Percentiles rank a stretch among this genome's conserved stretches.
Conservation (phyloP, 1,140 invertebrate species). For the Scaptomyza hsui region DNA sequence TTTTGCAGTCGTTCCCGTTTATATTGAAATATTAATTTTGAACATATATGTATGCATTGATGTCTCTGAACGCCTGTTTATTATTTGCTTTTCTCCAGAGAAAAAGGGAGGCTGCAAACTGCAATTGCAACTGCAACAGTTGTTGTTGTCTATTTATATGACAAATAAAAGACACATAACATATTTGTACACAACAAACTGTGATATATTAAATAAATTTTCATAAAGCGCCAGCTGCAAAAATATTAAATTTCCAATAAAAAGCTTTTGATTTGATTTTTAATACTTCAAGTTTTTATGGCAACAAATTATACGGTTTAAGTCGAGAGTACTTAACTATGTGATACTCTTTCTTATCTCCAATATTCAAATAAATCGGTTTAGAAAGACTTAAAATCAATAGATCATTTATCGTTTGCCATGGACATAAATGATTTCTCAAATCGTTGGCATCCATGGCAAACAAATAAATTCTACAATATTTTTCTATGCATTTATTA, state of each 20-base stretch:
- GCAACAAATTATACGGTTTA: too few relatives aligned
- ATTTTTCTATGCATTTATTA: slow-evolving; percentile 61
- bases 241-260: neutral
- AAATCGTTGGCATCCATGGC: too few relatives aligned
- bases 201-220: slow-evolving; percentile 36
- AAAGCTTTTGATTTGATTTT: neutral
- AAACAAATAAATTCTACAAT: slow-evolving; percentile 44
- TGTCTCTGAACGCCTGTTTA: slow-evolving; percentile 39
- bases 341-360: too few relatives aligned
- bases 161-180: slow-evolving; percentile 13
- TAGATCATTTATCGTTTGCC: too few relatives aligned
- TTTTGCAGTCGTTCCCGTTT: slow-evolving; percentile 39
- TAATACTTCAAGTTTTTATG: too few relatives aligned
- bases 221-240: slow-evolving; percentile 35
- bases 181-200: slow-evolving; percentile 9
- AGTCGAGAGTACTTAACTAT: too few relatives aligned
- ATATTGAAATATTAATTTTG: slow-evolving; percentile 75
- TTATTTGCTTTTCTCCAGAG: slow-evolving; percentile 54
- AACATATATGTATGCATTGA: slow-evolving; percentile 2
- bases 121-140: slow-evolving; percentile 16
- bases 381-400: too few relatives aligned
- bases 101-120: slow-evolving; percentile 22
- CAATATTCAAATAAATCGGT: too few relatives aligned
- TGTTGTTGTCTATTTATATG: slow-evolving; percentile 23
- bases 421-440: too few relatives aligned